Evolutionary conservation across 2,113 vertebrate genomes (phyloP), one percentile per base, ranked within the genome.

Genomic region (Reinhardtius hippoglossoides): DNA sequence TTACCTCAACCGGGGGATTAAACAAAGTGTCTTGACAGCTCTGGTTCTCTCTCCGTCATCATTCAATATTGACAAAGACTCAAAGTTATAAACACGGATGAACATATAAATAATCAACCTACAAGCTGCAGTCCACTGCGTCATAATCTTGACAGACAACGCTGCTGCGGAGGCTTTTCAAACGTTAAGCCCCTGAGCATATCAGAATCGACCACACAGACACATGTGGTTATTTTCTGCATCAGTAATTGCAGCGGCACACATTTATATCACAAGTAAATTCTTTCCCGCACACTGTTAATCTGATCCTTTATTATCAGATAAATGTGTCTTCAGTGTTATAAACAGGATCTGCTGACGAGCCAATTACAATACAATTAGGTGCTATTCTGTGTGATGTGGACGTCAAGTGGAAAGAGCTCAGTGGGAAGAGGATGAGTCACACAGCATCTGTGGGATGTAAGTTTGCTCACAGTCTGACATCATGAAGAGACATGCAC

Each of bases 251-350:
- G 15, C 42, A 79, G 74, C 44, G 35, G 56, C 37, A 21, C 5
- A 27, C 6, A 15, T 81, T 75, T 55, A 62, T 37, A 75, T 54
- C 64, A 20, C 31, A 40, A 46, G 46, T 46, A 64, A 73, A 75
- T 80, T 44, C 80, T 48, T 82, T 59, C 31, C 74, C 71, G 40
- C 62, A 20, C 15, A 24, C 48, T 78, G 76, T 83, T 67, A 31
- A 59, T 67, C 59, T 15, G 37, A 73, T 44, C 21, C 46, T 46
- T 73, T 75, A 77, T 65, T 63, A 75, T 67, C 64, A 67, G 52
- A 75, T 24, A 40, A 71, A 73, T 52, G 5, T 26, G 31, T n/a
- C 27, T 13, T 57, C 4, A 0, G 37, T 42, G 67, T 69, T 52
- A 62, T 62, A 68, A 88, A 69, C 35, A 40, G 5, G 23, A 27